Evolutionary conservation across 2,797 vertebrate species (phyloP).

Genomic region (Pseudochaenichthys georgianus): DNA sequence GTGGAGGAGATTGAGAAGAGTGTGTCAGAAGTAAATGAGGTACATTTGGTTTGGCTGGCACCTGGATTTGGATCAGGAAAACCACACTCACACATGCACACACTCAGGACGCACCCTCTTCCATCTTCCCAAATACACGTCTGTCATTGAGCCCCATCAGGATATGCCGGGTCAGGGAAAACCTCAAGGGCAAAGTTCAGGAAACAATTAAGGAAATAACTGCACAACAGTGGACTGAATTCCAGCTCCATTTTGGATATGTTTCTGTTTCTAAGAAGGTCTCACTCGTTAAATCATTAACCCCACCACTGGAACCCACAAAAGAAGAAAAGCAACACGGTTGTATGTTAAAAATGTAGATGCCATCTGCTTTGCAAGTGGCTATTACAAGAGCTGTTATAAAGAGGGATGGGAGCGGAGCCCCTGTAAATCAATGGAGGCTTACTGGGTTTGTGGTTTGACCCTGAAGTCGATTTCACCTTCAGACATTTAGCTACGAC

Average conservation of each 20-base stretch:
- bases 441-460: conserved; percentile 50
- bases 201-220: conserved; percentile 85
- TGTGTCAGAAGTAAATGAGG: conserved; percentile 71
- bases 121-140: conserved; percentile 61
- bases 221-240: conserved; percentile 49
- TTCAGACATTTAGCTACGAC: conserved; percentile 51
- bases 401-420: conserved; percentile 43
- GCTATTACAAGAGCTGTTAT: conserved; percentile 48
- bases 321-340: conserved; percentile 56
- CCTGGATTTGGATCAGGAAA: conserved; percentile 55
- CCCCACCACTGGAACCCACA: conserved; percentile 51
- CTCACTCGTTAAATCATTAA: conserved; percentile 77
- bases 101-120: conserved; percentile 21
- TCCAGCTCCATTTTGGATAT: conserved; percentile 51
- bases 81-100: conserved; percentile 9
- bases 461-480: conserved; percentile 63
- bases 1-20: conserved; percentile 58
- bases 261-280: conserved; percentile 69
- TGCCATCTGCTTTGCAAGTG: conserved; percentile 48
- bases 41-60: conserved; percentile 64
- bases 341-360: conserved; percentile 50
- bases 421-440: conserved; percentile 53
- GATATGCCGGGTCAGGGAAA: conserved; percentile 73
- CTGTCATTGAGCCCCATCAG: conserved; percentile 68
- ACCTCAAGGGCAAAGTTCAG: conserved; percentile 83